phyloP scores from a whole-genome alignment of 1,140 invertebrate species.

The Ceratina australensis region DNA sequence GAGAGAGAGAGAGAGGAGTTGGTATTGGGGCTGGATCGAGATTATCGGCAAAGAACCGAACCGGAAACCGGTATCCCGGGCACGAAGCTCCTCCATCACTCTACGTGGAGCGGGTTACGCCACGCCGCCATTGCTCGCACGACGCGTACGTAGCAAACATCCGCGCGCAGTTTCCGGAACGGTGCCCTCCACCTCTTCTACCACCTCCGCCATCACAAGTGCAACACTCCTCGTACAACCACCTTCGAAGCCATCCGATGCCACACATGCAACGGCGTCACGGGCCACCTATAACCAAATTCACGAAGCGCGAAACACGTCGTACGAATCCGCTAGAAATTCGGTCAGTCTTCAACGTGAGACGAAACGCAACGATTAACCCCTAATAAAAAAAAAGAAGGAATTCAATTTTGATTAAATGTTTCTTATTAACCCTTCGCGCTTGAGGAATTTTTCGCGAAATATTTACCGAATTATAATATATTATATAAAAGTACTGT shows the following conservation, averaged over 20 bases:
- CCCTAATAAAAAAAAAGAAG: too few species aligned
- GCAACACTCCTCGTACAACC: slow-evolving; percentile 45
- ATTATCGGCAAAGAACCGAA: slow-evolving; percentile 72
- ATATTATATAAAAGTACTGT: too few species aligned
- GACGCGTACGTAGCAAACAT: slow-evolving; percentile 66
- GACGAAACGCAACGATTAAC: too few species aligned
- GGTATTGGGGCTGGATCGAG: slow-evolving; percentile 70
- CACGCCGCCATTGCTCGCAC: slow-evolving; percentile 64
- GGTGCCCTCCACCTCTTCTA: slow-evolving; percentile 49
- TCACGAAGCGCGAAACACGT: slow-evolving; percentile 64
- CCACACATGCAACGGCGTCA: neutral
- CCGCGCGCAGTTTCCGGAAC: slow-evolving; percentile 68
- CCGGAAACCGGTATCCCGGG: slow-evolving; percentile 69
- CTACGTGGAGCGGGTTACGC: slow-evolving; percentile 53
- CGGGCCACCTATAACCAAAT: slow-evolving; percentile 62
- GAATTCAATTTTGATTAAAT: too few species aligned
- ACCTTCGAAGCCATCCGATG: slow-evolving; percentile 31
- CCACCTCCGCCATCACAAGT: slow-evolving; percentile 32
- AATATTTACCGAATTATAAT: too few species aligned
- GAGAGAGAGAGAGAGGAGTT: slow-evolving; percentile 53
- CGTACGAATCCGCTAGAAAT: slow-evolving; percentile 33
- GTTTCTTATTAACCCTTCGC: too few species aligned
- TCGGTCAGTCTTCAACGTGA: neutral
- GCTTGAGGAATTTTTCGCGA: too few species aligned
- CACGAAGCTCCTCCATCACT: slow-evolving; percentile 73